These are phyloP conservation scores for Fragum whitleyi DNA, from an alignment of 2,888 invertebrate genomes.

Conservation along the genomic window DNA sequence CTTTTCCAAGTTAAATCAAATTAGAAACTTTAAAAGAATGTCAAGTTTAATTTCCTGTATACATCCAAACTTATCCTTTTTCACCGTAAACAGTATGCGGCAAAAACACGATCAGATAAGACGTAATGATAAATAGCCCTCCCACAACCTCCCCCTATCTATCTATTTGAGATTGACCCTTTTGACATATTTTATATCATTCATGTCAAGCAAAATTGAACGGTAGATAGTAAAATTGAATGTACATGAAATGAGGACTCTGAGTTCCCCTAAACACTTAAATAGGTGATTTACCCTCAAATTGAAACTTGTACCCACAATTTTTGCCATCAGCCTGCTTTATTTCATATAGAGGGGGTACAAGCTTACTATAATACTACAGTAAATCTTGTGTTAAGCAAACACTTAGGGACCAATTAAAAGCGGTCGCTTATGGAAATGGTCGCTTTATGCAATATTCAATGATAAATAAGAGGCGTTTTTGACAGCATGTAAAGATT, in stretches of 20 bases:
- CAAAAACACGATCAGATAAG: constrained; percentile 2
- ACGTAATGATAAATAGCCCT: constrained; percentile 21
- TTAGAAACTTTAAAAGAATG: background rate
- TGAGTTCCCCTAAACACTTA: no score
- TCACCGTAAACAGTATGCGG: background rate
- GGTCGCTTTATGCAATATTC: no score
- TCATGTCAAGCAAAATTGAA: background rate
- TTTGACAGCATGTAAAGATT: no score
- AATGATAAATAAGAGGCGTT: no score
- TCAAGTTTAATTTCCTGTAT: constrained; percentile 13
- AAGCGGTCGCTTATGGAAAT: no score
- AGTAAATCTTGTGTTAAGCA: no score
- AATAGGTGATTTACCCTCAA: no score
- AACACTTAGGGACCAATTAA: no score
- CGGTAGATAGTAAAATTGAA: background rate
- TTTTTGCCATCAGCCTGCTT: no score
- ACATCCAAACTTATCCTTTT: constrained; percentile 4
- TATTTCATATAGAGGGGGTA: no score
- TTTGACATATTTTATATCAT: background rate
- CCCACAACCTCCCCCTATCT: constrained; percentile 32
- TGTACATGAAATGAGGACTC: background rate
- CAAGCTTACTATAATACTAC: no score
- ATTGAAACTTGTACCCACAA: no score
- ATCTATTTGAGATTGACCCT: background rate
- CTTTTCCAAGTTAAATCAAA: background rate